Evolutionary conservation across 2,797 vertebrate species (phyloP), one percentile per base, ranked within the genome.

Genomic region (Sebastiscus tertius): DNA sequence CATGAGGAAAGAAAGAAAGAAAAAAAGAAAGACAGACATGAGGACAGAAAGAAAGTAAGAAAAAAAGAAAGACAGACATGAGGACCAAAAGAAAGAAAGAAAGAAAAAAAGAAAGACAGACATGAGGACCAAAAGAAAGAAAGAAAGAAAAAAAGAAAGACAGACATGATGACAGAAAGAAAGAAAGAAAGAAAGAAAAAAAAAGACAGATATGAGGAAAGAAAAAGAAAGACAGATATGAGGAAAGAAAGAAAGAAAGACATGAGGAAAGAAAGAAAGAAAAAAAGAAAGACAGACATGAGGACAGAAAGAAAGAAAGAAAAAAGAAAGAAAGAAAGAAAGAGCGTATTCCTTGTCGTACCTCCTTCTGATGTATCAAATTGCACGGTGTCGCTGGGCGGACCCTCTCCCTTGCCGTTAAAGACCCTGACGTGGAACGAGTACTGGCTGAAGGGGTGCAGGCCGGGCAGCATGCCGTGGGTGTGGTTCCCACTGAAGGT

Each of bases 301-400:
- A 16, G 27, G 22, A 75, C 56, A 36, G 3, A 61, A 12, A 20
- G 7, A 46, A 18, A 61, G 14, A 42, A 1, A 61, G 12, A 52
- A 24, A 42, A 26, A 16, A 42, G 22, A 75, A 65, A 36, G 3
- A 61, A 12, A 20, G 7, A 46, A 18, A 61, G 14, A 42, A 1
- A 61, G 12, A 52, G 22, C 46, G 24, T 1, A 11, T 27, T 27
- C 18, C 27, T 27, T 55, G 20, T 75, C 95, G 36, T 95, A 99
- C 99, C 97, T 96, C 98, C 98, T 92, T 99, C 98, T 1, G 96
- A 97, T 5, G 98, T 99, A 72, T 94, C 93, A 91, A 99, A 98
- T 76, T 92, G 82, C 91, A 93, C 93, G 63, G 90, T 92, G 6
- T 86, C n/a, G 87, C 98, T 97, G 75, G 95, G 79, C 0, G 98